Evolutionary conservation across 2,797 vertebrate species (phyloP).

Genomic region (Cossypha niveicapilla): DNA sequence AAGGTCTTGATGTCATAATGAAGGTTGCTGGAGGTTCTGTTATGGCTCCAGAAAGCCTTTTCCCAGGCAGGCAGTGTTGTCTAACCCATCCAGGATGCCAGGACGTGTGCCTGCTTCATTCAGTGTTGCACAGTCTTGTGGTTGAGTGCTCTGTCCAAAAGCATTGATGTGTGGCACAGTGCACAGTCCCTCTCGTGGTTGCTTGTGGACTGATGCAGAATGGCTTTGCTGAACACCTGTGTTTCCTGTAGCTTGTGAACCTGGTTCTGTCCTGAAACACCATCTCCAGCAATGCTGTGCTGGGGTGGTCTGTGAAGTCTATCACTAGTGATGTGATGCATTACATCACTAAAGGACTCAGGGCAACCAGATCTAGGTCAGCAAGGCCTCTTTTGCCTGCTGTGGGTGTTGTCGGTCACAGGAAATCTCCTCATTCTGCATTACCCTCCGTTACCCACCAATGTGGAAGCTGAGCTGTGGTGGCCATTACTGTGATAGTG

Average conservation of each 20-base stretch:
- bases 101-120: background rate
- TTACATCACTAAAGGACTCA: rapidly evolving
- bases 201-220: background rate
- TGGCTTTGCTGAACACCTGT: background rate
- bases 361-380: background rate
- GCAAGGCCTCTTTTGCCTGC: background rate
- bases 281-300: background rate
- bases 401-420: background rate
- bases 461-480: background rate
- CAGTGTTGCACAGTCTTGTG: background rate
- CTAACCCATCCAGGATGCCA: background rate
- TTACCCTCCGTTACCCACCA: background rate
- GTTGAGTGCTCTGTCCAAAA: background rate
- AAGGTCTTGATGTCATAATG: background rate
- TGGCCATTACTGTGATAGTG: background rate
- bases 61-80: background rate
- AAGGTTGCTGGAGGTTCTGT: background rate
- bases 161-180: background rate
- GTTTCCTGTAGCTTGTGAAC: background rate
- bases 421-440: background rate
- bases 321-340: too few species aligned
- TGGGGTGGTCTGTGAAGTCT: background rate
- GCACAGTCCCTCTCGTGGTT: background rate
- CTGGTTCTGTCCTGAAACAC: background rate
- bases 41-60: background rate